phyloP scores from a whole-genome alignment of 2,888 invertebrate genomes.

The Hermodice carunculata region DNA sequence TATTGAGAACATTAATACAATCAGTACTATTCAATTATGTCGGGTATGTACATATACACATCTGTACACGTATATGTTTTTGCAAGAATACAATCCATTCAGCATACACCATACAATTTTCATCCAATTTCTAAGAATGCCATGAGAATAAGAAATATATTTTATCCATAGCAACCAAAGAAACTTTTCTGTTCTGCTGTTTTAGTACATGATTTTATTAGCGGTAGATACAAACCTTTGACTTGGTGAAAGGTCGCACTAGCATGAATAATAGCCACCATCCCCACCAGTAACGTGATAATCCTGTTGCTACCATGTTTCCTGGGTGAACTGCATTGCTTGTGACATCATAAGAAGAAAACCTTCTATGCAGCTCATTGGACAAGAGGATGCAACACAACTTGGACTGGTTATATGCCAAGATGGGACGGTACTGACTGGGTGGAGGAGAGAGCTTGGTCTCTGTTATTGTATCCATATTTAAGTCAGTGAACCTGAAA shows the following conservation, averaged over 20 bases:
- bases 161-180: too few species aligned
- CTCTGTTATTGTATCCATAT: slow-evolving; percentile 63
- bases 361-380: slow-evolving; percentile 80
- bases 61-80: too few species aligned
- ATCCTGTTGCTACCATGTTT: slow-evolving; percentile 86
- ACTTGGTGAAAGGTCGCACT: slow-evolving; percentile 94
- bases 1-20: too few species aligned
- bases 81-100: too few species aligned
- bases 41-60: too few species aligned
- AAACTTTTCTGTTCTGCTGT: neutral
- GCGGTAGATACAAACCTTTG: slow-evolving; percentile 77
- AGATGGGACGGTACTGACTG: slow-evolving; percentile 81
- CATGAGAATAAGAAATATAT: too few species aligned
- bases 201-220: neutral
- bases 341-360: slow-evolving; percentile 71
- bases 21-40: too few species aligned
- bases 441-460: slow-evolving; percentile 79
- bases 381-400: slow-evolving; percentile 89
- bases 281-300: slow-evolving; percentile 88
- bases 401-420: slow-evolving; percentile 89
- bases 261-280: slow-evolving; percentile 83
- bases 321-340: slow-evolving; percentile 65
- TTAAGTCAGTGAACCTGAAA: slow-evolving; percentile 61
- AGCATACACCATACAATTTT: too few species aligned
- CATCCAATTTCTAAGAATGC: too few species aligned